These are phyloP conservation scores for Cardiocondyla obscurior DNA, from an alignment of 1,140 invertebrate species.

Conservation along the genomic window DNA sequence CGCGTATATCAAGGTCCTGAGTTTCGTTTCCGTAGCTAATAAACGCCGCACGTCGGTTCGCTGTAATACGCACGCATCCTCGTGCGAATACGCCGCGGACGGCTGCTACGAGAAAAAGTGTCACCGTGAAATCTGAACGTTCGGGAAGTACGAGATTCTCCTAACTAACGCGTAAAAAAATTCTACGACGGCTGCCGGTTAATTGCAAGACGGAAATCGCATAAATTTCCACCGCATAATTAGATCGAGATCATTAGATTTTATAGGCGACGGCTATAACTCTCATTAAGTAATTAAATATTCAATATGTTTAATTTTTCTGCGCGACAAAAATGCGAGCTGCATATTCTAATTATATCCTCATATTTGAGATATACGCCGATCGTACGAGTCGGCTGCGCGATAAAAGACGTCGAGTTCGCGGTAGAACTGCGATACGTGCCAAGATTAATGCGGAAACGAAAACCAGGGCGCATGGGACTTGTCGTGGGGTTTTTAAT, in stretches of 20 bases:
- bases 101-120: background rate
- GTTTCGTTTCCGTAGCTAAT: constrained; percentile 12
- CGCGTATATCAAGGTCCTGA: background rate
- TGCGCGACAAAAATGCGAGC: background rate
- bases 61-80: background rate
- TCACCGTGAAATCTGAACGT: background rate
- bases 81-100: background rate
- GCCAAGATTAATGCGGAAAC: constrained; percentile 65
- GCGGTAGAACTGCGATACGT: background rate
- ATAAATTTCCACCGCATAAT: background rate
- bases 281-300: background rate
- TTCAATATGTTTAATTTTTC: background rate
- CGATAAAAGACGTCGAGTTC: background rate
- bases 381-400: background rate
- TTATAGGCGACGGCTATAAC: background rate
- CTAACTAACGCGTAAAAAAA: background rate
- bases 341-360: background rate
- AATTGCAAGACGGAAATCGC: background rate
- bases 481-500: constrained; percentile 62
- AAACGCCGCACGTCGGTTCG: constrained; percentile 17
- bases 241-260: background rate
- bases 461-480: constrained; percentile 47
- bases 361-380: background rate
- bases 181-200: background rate
- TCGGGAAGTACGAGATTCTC: background rate